Conservation (phyloP, 2,797 vertebrate genomes). For the Labroides dimidiatus region DNA sequence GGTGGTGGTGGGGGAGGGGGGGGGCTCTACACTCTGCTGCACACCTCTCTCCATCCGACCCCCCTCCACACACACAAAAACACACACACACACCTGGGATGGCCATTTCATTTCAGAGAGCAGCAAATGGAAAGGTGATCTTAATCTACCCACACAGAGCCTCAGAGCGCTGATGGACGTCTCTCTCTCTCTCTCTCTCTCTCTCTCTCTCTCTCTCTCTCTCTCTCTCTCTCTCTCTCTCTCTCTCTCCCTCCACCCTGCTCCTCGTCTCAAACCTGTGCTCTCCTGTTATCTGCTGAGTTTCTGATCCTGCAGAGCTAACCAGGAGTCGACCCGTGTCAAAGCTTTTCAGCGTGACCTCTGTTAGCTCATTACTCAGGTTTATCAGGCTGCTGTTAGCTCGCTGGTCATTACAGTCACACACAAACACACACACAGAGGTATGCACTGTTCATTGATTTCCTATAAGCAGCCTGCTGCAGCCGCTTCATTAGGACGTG, state of each 20-base stretch:
- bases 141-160: constrained; percentile 82
- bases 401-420: constrained; percentile 72
- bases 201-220: too few relatives aligned
- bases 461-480: constrained; percentile 76
- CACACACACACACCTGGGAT: constrained; percentile 81
- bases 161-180: constrained; percentile 74
- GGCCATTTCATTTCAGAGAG: constrained; percentile 83
- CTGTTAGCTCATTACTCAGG: constrained; percentile 76
- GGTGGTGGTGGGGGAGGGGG: constrained; percentile 70
- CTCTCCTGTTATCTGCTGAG: constrained; percentile 27
- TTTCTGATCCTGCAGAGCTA: constrained; percentile 2
- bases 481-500: constrained; percentile 74
- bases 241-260: too few relatives aligned
- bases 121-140: constrained; percentile 86
- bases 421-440: constrained; percentile 66
- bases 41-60: constrained; percentile 35
- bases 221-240: too few relatives aligned
- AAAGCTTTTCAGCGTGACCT: constrained; percentile 52
- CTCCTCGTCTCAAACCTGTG: constrained; percentile 15
- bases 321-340: constrained; percentile 26
- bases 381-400: constrained; percentile 57
- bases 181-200: constrained; percentile 13
- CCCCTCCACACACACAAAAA: too few relatives aligned
- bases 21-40: constrained; percentile 81
- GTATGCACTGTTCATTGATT: constrained; percentile 80